Percentiles rank a stretch among this genome's conserved stretches.
Evolutionary conservation across 2,888 invertebrate genomes (phyloP).

Genomic region (Ectemnius lituratus): DNA sequence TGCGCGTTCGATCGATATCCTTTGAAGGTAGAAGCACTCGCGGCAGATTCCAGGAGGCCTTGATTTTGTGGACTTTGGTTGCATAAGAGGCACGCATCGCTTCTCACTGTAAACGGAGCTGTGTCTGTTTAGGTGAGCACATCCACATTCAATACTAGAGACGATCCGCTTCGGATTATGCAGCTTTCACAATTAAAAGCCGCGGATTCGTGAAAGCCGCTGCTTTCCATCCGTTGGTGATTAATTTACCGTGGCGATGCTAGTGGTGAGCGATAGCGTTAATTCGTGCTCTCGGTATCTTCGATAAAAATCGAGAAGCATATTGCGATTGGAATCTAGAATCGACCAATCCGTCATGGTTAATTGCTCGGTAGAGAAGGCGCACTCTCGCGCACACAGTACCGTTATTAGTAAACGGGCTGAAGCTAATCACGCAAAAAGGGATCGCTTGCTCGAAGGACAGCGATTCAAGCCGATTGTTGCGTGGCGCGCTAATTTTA

Average conservation of each 20-base stretch:
- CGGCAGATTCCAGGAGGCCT: neutral
- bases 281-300: constrained; percentile 16
- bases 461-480: constrained; percentile 11
- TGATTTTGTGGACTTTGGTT: constrained; percentile 3
- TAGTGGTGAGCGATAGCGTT: constrained; percentile 1
- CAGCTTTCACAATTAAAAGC: constrained; percentile 41
- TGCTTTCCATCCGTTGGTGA: constrained; percentile 21
- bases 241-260: constrained; percentile 28
- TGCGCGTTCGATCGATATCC: constrained; percentile 5
- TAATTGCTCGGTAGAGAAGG: constrained; percentile 51
- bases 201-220: constrained; percentile 26
- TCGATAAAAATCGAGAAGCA: constrained; percentile 24
- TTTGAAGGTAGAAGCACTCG: neutral
- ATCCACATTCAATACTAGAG: no score
- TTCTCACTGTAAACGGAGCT: neutral
- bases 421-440: constrained; percentile 11
- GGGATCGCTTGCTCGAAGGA: constrained; percentile 36
- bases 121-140: neutral
- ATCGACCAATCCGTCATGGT: constrained; percentile 50
- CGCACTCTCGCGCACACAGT: constrained; percentile 15
- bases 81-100: neutral
- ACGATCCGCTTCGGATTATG: constrained; percentile 26
- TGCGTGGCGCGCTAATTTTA: constrained; percentile 3
- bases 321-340: constrained; percentile 30
- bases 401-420: constrained; percentile 38